Percentiles rank a stretch among this genome's conserved stretches.
phyloP scores from a whole-genome alignment of 2,888 invertebrate genomes.

The Himalopsyche kuldschensis region DNA sequence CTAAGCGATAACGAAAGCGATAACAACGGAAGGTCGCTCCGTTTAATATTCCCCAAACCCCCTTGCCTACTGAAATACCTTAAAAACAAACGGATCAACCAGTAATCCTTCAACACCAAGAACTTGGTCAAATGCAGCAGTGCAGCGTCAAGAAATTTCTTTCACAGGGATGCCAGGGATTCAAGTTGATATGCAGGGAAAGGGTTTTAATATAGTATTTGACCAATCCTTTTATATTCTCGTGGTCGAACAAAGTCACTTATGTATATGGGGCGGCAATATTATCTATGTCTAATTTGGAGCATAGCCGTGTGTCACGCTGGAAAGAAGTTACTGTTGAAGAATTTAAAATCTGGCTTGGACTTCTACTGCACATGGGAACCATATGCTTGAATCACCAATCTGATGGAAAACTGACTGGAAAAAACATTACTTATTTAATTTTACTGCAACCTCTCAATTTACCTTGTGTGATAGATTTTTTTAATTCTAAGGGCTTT shows the following conservation, averaged over 20 bases:
- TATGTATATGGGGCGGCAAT: conserved; percentile 19
- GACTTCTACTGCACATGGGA: conserved; percentile 43
- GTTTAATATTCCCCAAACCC: too few relatives aligned
- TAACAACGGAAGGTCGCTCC: not conserved
- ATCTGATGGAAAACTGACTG: conserved; percentile 43
- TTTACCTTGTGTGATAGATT: conserved; percentile 43
- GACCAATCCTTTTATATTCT: conserved; percentile 33
- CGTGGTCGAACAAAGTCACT: conserved; percentile 19
- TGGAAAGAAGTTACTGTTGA: not conserved
- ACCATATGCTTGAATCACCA: conserved; percentile 40
- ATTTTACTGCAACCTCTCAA: conserved; percentile 39
- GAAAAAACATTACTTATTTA: conserved; percentile 42
- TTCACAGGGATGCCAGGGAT: not conserved
- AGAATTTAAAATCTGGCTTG: conserved; percentile 36
- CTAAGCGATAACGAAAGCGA: not conserved
- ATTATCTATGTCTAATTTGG: too few relatives aligned
- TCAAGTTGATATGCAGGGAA: not conserved
- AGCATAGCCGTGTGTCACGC: not conserved
- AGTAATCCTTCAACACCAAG: not conserved
- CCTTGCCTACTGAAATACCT: too few relatives aligned
- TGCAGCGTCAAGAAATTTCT: not conserved
- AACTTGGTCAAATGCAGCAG: not conserved
- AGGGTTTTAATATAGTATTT: conserved; percentile 32
- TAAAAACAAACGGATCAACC: too few relatives aligned
- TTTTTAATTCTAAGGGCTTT: conserved; percentile 41